Percentiles rank a stretch among this genome's conserved stretches.
Evolutionary conservation across 2,113 vertebrate genomes (phyloP).

Genomic region (Phrynosoma blainvillii): DNA sequence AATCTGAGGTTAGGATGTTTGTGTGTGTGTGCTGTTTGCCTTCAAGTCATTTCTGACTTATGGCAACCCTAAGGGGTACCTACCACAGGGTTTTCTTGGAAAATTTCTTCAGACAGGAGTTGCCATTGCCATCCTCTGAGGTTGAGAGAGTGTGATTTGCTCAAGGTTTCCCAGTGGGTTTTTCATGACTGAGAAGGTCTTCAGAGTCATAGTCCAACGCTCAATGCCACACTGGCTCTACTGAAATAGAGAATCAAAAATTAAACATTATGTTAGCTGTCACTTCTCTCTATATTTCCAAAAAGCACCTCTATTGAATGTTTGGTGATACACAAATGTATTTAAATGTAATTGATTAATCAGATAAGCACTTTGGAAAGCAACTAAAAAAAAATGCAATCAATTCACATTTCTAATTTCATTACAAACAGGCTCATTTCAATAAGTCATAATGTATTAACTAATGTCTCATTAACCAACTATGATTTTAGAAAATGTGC

Average conservation of each 20-base stretch:
- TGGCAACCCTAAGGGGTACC: too few relatives aligned
- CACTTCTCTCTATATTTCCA: background rate
- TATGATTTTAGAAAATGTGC: slow-evolving; percentile 29
- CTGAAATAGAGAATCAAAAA: background rate
- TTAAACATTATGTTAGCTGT: too few relatives aligned
- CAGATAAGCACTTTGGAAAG: background rate
- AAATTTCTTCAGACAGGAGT: too few relatives aligned
- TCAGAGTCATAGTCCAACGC: too few relatives aligned
- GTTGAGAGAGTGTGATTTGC: too few relatives aligned
- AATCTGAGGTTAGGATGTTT: too few relatives aligned
- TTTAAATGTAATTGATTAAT: slow-evolving; percentile 24
- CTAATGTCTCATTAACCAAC: slow-evolving; percentile 13
- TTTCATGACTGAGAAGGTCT: too few relatives aligned
- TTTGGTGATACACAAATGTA: background rate
- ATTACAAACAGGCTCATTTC: background rate
- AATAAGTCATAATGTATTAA: slow-evolving; percentile 18
- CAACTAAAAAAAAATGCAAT: slow-evolving; percentile 5
- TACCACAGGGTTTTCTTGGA: too few relatives aligned
- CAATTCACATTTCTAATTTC: slow-evolving; percentile 4
- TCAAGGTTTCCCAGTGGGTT: too few relatives aligned
- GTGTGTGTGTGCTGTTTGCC: too few relatives aligned
- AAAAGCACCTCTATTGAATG: background rate
- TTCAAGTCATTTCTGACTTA: too few relatives aligned
- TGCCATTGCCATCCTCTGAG: too few relatives aligned
- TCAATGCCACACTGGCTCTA: background rate